Conservation (phyloP, 35 echinoderm and acorn worm genomes). For the Nesometra sesokonis region DNA sequence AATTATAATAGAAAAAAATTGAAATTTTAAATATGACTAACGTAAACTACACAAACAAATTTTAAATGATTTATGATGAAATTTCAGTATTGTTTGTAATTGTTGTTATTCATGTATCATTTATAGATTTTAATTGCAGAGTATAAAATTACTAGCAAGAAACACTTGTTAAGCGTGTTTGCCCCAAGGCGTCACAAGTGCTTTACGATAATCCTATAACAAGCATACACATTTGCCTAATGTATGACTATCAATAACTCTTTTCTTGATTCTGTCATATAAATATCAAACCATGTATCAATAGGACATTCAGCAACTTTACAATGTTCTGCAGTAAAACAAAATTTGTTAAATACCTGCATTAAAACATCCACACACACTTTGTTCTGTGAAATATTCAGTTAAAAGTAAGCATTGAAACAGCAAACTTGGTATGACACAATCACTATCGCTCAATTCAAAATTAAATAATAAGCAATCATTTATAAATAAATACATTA, state of each 20-base stretch:
- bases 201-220: neutral
- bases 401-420: no score
- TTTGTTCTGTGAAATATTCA: no score
- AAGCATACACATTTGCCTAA: neutral
- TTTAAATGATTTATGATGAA: neutral
- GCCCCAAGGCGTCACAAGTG: neutral
- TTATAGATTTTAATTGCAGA: neutral
- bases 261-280: neutral
- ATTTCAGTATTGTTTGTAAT: neutral
- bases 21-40: no score
- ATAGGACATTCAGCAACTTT: no score
- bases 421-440: no score
- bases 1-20: no score
- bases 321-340: no score
- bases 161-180: neutral
- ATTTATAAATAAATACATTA: no score
- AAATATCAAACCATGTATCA: neutral
- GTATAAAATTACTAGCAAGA: neutral
- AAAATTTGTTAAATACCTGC: no score
- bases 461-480: no score
- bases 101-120: neutral
- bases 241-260: neutral
- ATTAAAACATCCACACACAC: no score
- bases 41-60: neutral
- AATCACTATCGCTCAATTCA: no score